Evolutionary conservation across 1,140 invertebrate genomes (phyloP).

Genomic region (Trinorchestia longiramus): DNA sequence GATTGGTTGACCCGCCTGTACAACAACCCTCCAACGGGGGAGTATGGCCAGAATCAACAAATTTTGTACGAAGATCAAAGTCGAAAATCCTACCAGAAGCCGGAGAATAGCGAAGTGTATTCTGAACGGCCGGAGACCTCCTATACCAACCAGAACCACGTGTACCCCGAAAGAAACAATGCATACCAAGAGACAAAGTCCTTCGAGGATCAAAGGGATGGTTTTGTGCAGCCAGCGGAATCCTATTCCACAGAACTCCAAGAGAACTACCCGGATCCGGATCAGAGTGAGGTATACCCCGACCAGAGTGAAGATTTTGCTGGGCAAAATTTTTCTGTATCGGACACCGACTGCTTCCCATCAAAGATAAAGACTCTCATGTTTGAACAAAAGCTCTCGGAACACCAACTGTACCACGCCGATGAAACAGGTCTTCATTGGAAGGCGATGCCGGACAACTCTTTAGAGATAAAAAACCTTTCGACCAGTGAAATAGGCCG

Average conservation of each 20-base stretch:
- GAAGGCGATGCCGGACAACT: constrained; percentile 18
- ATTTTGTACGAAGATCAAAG: background rate
- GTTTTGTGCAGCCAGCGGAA: background rate
- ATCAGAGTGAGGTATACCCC: background rate
- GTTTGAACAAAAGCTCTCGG: background rate
- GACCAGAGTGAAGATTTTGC: background rate
- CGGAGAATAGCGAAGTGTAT: background rate
- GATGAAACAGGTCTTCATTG: constrained; percentile 48
- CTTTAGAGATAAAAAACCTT: background rate
- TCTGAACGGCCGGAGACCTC: too few relatives aligned
- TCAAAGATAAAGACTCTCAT: background rate
- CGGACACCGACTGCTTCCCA: background rate
- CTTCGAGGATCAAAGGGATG: background rate
- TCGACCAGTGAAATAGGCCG: background rate
- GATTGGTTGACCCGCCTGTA: background rate
- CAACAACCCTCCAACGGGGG: background rate
- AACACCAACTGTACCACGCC: constrained; percentile 45
- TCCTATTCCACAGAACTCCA: background rate
- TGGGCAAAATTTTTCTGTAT: background rate
- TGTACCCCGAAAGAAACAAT: background rate
- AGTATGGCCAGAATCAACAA: background rate
- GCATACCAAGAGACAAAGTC: background rate
- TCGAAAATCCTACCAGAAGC: background rate
- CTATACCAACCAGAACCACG: background rate
- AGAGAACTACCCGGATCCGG: background rate